Evolutionary conservation across 2,797 vertebrate species (phyloP).

Genomic region (Todus mexicanus): DNA sequence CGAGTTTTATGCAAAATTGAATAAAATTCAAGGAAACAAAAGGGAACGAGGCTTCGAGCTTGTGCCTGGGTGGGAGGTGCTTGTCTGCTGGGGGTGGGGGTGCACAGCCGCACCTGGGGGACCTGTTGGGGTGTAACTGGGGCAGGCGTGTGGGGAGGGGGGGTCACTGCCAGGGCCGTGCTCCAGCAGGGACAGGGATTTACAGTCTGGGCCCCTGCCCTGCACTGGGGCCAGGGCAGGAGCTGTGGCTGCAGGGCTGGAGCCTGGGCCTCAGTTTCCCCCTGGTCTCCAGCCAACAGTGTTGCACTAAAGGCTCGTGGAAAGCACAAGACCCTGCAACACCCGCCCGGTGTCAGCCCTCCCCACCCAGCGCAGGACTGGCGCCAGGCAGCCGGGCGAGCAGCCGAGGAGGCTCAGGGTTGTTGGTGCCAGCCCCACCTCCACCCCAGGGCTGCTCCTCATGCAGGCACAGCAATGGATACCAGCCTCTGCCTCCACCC

Average conservation of each 20-base stretch:
- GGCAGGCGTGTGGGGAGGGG: background rate
- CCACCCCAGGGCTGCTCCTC: background rate
- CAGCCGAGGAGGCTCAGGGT: background rate
- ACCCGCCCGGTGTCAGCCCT: rapidly evolving
- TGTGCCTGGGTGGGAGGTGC: too few species aligned
- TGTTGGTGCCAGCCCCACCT: background rate
- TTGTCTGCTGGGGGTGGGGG: background rate
- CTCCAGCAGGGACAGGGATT: background rate
- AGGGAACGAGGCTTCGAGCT: rapidly evolving
- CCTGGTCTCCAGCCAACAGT: background rate
- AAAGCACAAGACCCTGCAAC: background rate
- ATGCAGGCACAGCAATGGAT: background rate
- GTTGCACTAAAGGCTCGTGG: background rate
- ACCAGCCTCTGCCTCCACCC: background rate
- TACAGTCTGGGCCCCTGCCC: background rate
- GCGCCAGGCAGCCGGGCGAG: background rate
- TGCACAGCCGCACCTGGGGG: background rate
- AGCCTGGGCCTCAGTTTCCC: background rate
- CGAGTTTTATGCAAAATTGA: slow-evolving; percentile 24
- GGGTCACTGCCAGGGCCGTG: background rate
- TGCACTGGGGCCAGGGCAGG: background rate
- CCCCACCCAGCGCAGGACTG: rapidly evolving
- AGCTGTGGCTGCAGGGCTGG: background rate
- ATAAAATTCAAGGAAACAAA: slow-evolving; percentile 44
- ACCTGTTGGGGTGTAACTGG: rapidly evolving